Evolutionary conservation across 2,888 invertebrate species (phyloP), one percentile per base, ranked within the genome.

Genomic region (Tetragonisca angustula): DNA sequence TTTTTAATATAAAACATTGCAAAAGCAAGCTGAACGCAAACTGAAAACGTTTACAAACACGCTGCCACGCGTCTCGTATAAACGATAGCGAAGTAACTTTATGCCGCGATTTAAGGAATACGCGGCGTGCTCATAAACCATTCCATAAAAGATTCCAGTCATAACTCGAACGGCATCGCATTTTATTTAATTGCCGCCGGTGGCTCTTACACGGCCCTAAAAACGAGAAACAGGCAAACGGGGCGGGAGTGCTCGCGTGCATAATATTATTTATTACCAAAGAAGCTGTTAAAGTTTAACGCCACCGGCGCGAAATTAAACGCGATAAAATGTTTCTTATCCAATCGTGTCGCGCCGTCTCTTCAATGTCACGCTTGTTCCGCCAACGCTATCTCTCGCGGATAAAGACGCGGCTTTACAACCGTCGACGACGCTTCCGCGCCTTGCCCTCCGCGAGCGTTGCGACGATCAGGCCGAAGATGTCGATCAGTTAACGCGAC

Each of bases 241-340:
- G n/a, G n/a, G n/a, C n/a, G n/a, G n/a, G 43, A 19, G 50, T 27
- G 27, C 59, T 67, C 70, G 91, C 92, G 91, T 94, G 94, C 94
- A 94, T 94, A 94, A 94, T 94, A 94, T 94, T 94, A 94, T 94
- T 94, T 94, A 94, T 94, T 94, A 91, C 93, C 92, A 87, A 93
- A 93, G 93, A 91, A 92, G 93, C 93, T 93, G 93, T 94, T 94
- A 94, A 94, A 93, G 85, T 94, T 94, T 93, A 93, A 92, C 92
- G 92, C 90, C 91, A 78, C 88, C 90, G 90, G 93, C 91, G 90
- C 91, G 90, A 93, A 94, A 94, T 94, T 94, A 94, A 94, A 92
- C 92, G 92, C 94, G 93, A 94, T 94, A 94, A 94, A 94, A 94
- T 93, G 94, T 94, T 94, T 94, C 93, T 92, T 92, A 92, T 93